Conservation (phyloP, 2,113 vertebrate genomes). For the Phyllostomus discolor region DNA sequence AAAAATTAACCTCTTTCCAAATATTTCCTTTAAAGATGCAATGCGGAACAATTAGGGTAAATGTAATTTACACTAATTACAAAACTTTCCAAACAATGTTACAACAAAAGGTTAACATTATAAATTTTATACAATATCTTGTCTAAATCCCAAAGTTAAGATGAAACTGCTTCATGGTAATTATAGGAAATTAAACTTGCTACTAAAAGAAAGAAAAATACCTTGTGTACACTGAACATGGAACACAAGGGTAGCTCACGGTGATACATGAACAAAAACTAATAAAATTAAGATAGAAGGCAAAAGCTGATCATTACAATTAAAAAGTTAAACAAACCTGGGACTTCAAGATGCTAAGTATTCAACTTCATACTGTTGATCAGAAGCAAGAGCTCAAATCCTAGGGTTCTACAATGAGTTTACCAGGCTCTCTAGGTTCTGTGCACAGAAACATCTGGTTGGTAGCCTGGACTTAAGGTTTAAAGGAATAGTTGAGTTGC, state of each 20-base stretch:
- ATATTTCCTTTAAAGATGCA: background rate
- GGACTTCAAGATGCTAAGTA: background rate
- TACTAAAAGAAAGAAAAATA: background rate
- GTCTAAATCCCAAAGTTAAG: background rate
- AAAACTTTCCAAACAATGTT: background rate
- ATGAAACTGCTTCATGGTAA: background rate
- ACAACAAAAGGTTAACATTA: background rate
- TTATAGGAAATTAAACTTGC: background rate
- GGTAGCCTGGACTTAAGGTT: background rate
- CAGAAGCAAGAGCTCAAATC: background rate
- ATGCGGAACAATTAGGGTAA: slow-evolving; percentile 16
- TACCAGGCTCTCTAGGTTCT: background rate
- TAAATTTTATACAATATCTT: background rate
- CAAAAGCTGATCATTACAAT: background rate
- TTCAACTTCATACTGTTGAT: background rate
- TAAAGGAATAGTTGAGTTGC: background rate
- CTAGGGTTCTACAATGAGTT: background rate
- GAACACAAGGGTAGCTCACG: background rate
- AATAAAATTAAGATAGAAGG: background rate
- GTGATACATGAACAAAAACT: background rate
- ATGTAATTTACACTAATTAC: background rate
- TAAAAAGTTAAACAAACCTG: slow-evolving; percentile 12
- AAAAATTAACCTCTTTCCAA: slow-evolving; percentile 15
- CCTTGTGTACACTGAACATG: background rate
- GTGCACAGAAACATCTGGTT: background rate